phyloP scores from a whole-genome alignment of 2,888 invertebrate species.

The Esperia sulphurella region DNA sequence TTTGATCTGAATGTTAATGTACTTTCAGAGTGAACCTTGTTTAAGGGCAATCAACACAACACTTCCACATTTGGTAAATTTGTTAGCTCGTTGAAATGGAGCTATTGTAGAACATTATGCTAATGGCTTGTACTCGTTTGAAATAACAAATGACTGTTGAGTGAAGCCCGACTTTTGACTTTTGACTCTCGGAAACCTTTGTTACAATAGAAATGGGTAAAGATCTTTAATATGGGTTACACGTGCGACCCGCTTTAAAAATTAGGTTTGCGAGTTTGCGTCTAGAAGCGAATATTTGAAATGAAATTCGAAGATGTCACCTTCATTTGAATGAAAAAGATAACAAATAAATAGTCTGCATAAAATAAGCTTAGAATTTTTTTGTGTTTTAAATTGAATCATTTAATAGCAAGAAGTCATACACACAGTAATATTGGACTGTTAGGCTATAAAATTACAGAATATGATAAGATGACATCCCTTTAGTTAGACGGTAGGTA shows the following conservation, averaged over 20 bases:
- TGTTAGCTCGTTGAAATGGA: slow-evolving; percentile 20
- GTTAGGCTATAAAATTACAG: no score
- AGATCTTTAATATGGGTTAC: no score
- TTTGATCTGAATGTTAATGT: slow-evolving; percentile 7
- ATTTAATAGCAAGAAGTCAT: no score
- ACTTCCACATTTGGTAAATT: slow-evolving; percentile 19
- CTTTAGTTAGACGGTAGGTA: no score
- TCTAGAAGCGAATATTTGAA: not conserved
- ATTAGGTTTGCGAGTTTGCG: not conserved
- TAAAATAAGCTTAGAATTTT: not conserved
- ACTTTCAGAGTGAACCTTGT: slow-evolving; percentile 1
- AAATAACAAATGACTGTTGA: slow-evolving; percentile 22
- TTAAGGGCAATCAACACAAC: slow-evolving; percentile 23
- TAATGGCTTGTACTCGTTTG: slow-evolving; percentile 25
- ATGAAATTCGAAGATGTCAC: no score
- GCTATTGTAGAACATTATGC: slow-evolving; percentile 27
- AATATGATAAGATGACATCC: no score
- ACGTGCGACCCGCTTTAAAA: no score
- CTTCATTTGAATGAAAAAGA: no score
- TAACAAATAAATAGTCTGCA: no score
- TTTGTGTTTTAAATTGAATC: not conserved
- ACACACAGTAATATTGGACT: no score
- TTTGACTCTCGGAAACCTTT: not conserved
- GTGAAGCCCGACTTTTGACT: slow-evolving; percentile 3
- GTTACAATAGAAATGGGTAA: no score